A percentile compares a stretch with the other conserved stretches of the same genome.
phyloP scores from a whole-genome alignment of 2,113 vertebrate genomes.

The Gracilinanus agilis region DNA sequence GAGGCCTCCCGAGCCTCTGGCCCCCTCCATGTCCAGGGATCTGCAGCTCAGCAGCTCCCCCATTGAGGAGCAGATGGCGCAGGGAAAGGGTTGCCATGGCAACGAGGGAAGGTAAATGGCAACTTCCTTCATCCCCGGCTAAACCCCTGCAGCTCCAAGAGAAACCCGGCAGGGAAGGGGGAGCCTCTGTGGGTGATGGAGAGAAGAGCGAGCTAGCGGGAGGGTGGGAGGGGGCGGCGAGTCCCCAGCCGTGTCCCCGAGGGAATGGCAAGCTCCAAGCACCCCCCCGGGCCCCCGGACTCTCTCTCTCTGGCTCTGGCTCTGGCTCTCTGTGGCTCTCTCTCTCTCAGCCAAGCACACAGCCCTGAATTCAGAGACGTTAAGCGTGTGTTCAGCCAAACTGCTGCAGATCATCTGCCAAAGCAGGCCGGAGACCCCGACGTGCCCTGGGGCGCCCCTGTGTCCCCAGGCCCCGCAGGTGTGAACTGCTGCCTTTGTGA shows the following conservation, averaged over 20 bases:
- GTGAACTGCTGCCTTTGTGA: no score
- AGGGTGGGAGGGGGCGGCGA: no score
- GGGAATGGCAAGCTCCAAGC: no score
- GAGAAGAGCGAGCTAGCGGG: no score
- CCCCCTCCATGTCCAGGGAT: background rate
- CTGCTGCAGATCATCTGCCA: background rate
- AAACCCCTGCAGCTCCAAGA: background rate
- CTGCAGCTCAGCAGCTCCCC: background rate
- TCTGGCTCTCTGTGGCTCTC: no score
- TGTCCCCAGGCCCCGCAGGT: no score
- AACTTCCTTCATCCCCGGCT: background rate
- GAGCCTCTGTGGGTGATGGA: no score
- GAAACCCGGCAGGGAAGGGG: background rate
- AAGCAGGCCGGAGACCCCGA: background rate
- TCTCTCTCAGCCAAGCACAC: background rate
- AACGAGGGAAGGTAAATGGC: background rate
- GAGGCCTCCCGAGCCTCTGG: background rate
- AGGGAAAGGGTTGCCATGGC: background rate
- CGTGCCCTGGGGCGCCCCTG: fast-evolving
- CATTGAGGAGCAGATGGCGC: background rate
- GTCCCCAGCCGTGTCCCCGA: no score
- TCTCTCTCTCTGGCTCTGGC: no score
- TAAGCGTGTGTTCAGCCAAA: background rate
- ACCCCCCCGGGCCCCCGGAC: no score
- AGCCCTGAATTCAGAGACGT: background rate